Evolutionary conservation across 2,797 vertebrate species (phyloP), one percentile per base, ranked within the genome.

Genomic region (Diglossa cyanea): DNA sequence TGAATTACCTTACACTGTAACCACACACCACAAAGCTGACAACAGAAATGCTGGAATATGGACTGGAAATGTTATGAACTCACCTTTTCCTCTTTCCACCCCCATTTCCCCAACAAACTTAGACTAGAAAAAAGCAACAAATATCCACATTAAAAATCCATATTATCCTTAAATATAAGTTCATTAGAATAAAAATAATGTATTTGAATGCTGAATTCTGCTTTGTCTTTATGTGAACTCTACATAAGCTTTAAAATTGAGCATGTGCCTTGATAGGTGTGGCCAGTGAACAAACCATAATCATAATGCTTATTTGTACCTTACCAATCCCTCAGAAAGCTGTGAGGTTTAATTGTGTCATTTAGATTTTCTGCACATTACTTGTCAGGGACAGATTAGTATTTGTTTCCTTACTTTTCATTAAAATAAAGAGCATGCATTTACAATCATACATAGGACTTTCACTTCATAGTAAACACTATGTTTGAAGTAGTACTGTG

Each of bases 71-170:
- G 94, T 95, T 95, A 95, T 96, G 95, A 96, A 96, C 95, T 97
- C 95, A 96, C 94, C 94, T 97, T 88, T 96, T 96, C 93, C 95
- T 96, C 89, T 95, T 95, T 96, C 96, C 95, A 95, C 94, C 93
- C 96, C 89, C 92, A 95, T 84, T 94, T 96, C 94, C 94, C 91
- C 89, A 95, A 81, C 72, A 95, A 88, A 94, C 48, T 95, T 81
- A 96, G 33, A 72, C 81, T 93, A 94, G 76, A 94, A 95, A 94
- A 95, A 95, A 91, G 50, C 70, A 95, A 80, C 68, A 90, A 91
- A 92, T 92, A 91, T 39, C 81, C 75, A 92, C 57, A 91, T 48
- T 42, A 86, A 55, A 54, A 77, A 77, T 70, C 10, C 17, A 5
- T 42, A 58, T 72, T 78, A 91, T 48, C 40, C 81, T 83, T 60